Base-by-base conservation (phyloP, 2,888 invertebrate species). In the Agrochola lychnidis region DNA sequence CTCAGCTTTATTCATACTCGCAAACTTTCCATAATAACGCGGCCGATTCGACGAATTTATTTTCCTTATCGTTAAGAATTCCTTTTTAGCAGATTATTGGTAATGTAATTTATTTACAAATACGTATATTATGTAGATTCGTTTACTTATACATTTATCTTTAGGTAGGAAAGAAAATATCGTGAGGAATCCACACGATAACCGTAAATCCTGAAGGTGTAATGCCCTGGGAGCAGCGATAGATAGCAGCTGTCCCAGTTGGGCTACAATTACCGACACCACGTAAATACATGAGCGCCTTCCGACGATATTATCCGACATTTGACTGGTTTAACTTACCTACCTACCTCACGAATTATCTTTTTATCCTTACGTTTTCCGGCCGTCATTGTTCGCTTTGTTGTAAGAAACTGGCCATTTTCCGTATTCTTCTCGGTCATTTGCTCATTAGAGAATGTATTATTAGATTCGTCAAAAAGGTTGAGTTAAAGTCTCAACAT, bases 191-290 rank as follows among this genome's bases (percentile, higher is more conserved):
- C 36, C 57, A 57, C 63, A 42, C 45, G 61, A 69, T 76, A 70
- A 78, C 80, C 77, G 57, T 79, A 85, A 82, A 85, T 85, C 73
- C 36, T 79, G 64, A 72, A 76, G 86, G 80, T 80, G 76, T 79
- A 82, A 76, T 77, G 68, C 67, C 63, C 42, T 62, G 76, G 68
- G 74, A 85, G 64, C 25, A 56, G 74, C 73, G 48, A 61, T 82
- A 73, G 71, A 75, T 71, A 77, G 62, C 79, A 63, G 10, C 63
- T 77, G 76, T 73, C 83, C 74, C 76, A 57, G 73, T n/a, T 45
- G 66, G 79, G 66, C 68, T 42, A 67, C 69, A 83, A 80, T 73
- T 73, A 80, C 79, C 68, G 62, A 67, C 75, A 75, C 74, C 64
- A 66, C 73, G 70, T 77, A 75, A 71, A 85, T 76, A 79, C 77